Conservation (phyloP, 2,113 vertebrate genomes). For the Coryphaenoides rupestris region DNA sequence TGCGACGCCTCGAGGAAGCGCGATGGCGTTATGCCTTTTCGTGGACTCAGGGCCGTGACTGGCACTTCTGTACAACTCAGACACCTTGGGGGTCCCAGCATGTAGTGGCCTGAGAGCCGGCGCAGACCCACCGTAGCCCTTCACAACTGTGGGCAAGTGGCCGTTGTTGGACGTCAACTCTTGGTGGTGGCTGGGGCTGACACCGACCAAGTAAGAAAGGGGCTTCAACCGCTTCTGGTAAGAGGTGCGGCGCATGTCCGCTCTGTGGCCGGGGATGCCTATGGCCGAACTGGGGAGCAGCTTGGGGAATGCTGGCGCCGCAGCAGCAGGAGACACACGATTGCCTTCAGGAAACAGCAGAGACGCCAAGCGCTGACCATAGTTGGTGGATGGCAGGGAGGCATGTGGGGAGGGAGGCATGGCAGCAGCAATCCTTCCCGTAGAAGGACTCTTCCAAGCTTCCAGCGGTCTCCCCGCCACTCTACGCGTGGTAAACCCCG, state of each 20-base stretch:
- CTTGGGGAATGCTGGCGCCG: background rate
- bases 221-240: background rate
- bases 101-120: too few relatives aligned
- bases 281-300: background rate
- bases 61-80: too few relatives aligned
- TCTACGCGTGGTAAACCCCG: too few relatives aligned
- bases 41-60: too few relatives aligned
- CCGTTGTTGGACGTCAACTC: too few relatives aligned
- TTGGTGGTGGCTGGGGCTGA: background rate
- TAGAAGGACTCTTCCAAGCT: background rate
- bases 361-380: background rate
- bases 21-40: background rate
- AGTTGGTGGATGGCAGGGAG: background rate
- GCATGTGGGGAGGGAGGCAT: too few relatives aligned
- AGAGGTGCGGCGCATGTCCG: accelerated
- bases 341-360: background rate
- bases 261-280: background rate
- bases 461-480: too few relatives aligned
- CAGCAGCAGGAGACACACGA: background rate
- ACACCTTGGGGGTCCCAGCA: too few relatives aligned
- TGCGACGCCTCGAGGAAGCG: background rate
- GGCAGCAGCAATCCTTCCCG: background rate
- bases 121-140: too few relatives aligned
- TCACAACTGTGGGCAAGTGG: too few relatives aligned
- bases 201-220: accelerated